A percentile compares a stretch with the other conserved stretches of the same genome.
These are phyloP conservation scores for Siniperca knerii DNA, from an alignment of 2,113 vertebrate species.

Conservation along the genomic window DNA sequence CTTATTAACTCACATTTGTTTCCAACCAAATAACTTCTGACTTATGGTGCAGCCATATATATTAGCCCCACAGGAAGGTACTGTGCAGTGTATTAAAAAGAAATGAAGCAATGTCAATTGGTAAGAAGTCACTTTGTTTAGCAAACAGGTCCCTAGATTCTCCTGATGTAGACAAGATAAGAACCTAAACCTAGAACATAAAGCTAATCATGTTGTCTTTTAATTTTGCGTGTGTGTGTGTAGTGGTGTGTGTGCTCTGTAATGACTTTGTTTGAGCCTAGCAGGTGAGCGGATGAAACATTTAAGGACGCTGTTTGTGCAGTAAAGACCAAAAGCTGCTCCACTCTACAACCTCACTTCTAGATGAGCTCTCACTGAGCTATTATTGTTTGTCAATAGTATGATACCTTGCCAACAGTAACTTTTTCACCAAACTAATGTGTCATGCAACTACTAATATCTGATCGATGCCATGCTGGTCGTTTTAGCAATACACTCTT, in stretches of 20 bases:
- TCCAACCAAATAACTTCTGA: background rate
- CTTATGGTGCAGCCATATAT: background rate
- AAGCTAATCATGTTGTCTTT: background rate
- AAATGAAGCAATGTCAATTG: background rate
- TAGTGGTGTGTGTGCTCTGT: background rate
- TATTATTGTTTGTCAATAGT: background rate
- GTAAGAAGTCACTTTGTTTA: background rate
- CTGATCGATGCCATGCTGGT: background rate
- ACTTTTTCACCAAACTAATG: background rate
- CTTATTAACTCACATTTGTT: background rate
- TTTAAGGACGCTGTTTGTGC: background rate
- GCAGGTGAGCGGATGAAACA: background rate
- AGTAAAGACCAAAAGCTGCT: constrained; percentile 5
- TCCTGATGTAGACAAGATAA: background rate
- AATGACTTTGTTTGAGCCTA: background rate
- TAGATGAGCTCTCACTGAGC: background rate
- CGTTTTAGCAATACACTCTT: background rate
- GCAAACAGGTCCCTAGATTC: background rate
- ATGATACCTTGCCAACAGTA: background rate
- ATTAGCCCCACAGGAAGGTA: background rate
- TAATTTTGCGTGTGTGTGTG: background rate
- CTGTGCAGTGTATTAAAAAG: background rate
- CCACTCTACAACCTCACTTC: background rate
- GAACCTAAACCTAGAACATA: background rate
- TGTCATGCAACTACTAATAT: background rate